These are phyloP conservation scores for Clarias batrachus DNA, from an alignment of 2,113 vertebrate species.

Conservation along the genomic window DNA sequence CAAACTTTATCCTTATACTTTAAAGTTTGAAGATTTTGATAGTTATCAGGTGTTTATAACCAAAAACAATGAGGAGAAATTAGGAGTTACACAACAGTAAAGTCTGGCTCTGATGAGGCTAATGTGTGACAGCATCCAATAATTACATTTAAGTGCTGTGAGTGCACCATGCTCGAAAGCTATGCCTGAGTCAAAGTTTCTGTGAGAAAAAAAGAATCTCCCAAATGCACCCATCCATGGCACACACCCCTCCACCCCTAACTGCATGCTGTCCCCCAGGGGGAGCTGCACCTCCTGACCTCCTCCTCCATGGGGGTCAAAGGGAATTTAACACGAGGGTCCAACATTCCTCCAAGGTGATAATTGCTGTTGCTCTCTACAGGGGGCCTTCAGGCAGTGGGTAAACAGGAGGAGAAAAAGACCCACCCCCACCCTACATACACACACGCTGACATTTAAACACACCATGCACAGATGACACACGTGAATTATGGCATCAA, in stretches of 20 bases:
- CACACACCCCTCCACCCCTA: conserved; percentile 49
- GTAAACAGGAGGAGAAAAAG: conserved; percentile 71
- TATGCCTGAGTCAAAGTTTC: conserved; percentile 50
- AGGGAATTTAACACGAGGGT: conserved; percentile 76
- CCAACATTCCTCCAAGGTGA: conserved; percentile 81
- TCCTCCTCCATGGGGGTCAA: conserved; percentile 72
- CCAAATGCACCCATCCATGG: conserved; percentile 39
- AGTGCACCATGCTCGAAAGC: conserved; percentile 42
- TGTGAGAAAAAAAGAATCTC: conserved; percentile 16
- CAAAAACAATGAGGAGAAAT: too few relatives aligned
- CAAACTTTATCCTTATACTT: too few relatives aligned
- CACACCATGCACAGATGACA: conserved; percentile 53
- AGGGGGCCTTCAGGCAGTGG: conserved; percentile 70
- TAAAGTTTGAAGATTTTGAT: too few relatives aligned
- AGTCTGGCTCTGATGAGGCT: background rate
- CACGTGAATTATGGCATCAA: conserved; percentile 68
- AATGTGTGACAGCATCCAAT: conserved; percentile 24
- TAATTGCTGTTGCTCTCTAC: conserved; percentile 77
- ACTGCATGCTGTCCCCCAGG: conserved; percentile 56
- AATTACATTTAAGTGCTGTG: conserved; percentile 56
- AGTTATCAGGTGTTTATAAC: too few relatives aligned
- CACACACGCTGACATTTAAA: conserved; percentile 30
- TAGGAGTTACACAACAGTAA: too few relatives aligned
- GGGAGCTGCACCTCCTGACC: conserved; percentile 71
- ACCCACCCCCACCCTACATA: conserved; percentile 33